Conservation (phyloP, 2,888 invertebrate species). For the Selenia dentaria region DNA sequence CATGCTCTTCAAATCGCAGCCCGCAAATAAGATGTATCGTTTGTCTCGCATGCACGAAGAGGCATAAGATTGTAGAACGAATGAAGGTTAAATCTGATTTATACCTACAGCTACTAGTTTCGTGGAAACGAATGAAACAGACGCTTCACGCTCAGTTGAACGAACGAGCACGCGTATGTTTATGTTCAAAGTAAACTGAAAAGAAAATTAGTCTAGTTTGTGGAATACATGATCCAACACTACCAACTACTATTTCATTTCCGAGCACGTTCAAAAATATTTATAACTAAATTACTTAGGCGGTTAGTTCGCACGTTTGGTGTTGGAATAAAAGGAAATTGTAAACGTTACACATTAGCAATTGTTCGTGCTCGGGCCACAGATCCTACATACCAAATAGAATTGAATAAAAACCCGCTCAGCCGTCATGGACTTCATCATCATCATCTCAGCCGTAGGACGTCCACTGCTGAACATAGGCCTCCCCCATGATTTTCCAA, state of each 20-base stretch:
- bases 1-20: slow-evolving; percentile 40
- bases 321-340: too few relatives aligned
- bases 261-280: slow-evolving; percentile 2
- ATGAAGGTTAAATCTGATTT: slow-evolving; percentile 70
- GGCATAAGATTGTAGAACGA: slow-evolving; percentile 50
- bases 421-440: too few relatives aligned
- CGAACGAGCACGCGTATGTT: slow-evolving; percentile 47
- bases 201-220: slow-evolving; percentile 24
- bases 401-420: too few relatives aligned
- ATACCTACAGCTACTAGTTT: slow-evolving; percentile 52
- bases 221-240: slow-evolving; percentile 12
- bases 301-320: too few relatives aligned
- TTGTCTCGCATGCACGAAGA: slow-evolving; percentile 39
- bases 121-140: slow-evolving; percentile 60
- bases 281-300: too few relatives aligned
- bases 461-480: too few relatives aligned
- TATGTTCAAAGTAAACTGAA: slow-evolving; percentile 39
- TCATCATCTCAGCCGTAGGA: too few relatives aligned
- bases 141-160: slow-evolving; percentile 51
- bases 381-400: too few relatives aligned
- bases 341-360: too few relatives aligned
- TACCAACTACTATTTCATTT: background rate
- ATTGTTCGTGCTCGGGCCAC: too few relatives aligned
- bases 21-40: slow-evolving; percentile 58
- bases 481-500: too few relatives aligned